Evolutionary conservation across 1,140 invertebrate species (phyloP).

Genomic region (Sminthurinus signatus): DNA sequence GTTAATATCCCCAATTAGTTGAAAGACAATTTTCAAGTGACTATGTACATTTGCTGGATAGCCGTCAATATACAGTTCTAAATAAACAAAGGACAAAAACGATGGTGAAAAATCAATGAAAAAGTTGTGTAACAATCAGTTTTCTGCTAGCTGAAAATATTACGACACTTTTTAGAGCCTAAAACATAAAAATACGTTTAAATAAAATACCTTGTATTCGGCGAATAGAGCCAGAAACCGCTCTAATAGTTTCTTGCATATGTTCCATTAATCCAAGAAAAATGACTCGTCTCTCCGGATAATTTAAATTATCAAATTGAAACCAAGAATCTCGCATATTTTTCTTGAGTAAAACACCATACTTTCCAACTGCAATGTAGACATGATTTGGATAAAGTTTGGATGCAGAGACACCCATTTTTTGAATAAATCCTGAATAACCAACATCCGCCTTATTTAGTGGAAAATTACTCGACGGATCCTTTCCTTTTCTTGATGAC

Average conservation of each 20-base stretch:
- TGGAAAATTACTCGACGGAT: no score
- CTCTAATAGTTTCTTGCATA: conserved; percentile 6
- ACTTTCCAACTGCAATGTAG: conserved; percentile 6
- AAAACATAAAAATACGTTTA: no score
- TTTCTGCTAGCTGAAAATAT: no score
- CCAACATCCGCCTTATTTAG: background rate
- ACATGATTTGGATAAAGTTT: conserved; percentile 9
- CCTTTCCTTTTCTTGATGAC: no score
- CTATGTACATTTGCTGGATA: conserved; percentile 3
- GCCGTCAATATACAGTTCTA: background rate
- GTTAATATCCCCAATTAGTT: background rate
- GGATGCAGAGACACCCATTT: conserved; percentile 1
- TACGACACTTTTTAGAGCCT: no score
- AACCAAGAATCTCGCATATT: conserved; percentile 1
- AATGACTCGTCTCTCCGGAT: background rate
- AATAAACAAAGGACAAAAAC: no score
- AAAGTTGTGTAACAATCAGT: no score
- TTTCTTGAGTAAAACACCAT: conserved; percentile 8
- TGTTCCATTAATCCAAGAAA: conserved; percentile 8
- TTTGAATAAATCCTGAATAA: background rate
- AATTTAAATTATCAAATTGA: background rate
- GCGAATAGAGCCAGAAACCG: background rate
- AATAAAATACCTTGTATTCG: no score
- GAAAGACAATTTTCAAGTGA: background rate
- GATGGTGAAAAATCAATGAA: no score